Conservation (phyloP, 2,113 vertebrate genomes). For the Bubalus kerabau region DNA sequence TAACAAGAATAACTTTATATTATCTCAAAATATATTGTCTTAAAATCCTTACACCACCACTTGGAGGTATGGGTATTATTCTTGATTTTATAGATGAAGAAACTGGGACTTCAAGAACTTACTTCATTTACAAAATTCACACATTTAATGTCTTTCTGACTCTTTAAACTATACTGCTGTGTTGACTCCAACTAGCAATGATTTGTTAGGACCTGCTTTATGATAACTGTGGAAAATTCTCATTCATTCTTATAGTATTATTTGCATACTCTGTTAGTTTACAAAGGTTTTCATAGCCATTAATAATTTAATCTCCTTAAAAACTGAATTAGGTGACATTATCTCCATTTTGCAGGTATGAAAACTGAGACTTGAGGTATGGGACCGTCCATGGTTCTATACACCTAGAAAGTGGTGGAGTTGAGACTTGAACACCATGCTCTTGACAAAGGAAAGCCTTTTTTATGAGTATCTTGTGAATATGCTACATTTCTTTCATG, state of each 20-base stretch:
- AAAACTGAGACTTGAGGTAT: background rate
- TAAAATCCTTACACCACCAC: background rate
- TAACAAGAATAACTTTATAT: background rate
- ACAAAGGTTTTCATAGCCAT: background rate
- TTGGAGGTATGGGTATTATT: background rate
- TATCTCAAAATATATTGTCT: background rate
- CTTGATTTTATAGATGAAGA: constrained; percentile 27
- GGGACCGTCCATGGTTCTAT: background rate
- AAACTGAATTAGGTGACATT: background rate
- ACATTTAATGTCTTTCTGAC: background rate
- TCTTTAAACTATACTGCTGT: background rate
- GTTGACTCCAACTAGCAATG: background rate
- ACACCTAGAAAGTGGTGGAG: background rate
- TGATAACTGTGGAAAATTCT: background rate
- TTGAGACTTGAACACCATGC: background rate
- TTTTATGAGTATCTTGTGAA: background rate
- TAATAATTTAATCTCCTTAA: constrained; percentile 11
- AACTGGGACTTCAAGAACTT: background rate
- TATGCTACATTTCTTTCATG: background rate
- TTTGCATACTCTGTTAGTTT: constrained; percentile 7
- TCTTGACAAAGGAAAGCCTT: background rate
- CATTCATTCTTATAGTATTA: background rate
- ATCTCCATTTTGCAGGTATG: background rate
- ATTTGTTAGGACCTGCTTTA: background rate
- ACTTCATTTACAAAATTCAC: background rate